Percentiles rank a stretch among this genome's conserved stretches.
Conservation (phyloP, 2,113 vertebrate genomes). For the Trochalopteron elliotii region DNA sequence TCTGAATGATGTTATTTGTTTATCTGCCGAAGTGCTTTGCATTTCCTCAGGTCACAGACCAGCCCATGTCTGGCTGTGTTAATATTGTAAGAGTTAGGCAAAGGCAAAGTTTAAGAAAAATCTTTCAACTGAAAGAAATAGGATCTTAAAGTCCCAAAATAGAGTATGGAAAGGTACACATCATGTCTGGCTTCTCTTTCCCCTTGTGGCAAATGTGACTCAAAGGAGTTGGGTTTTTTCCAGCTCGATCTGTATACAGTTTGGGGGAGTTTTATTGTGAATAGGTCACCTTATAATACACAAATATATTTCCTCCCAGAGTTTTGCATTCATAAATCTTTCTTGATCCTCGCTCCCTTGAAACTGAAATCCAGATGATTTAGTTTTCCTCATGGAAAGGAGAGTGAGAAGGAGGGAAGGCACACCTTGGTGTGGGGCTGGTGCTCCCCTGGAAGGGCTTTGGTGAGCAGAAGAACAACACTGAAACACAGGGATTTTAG, state of each 20-base stretch:
- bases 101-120: conserved; percentile 62
- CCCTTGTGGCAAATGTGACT: conserved; percentile 79
- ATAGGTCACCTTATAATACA: conserved; percentile 43
- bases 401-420: background rate
- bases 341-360: background rate
- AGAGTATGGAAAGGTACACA: conserved; percentile 79
- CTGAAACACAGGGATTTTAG: background rate
- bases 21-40: conserved; percentile 61
- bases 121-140: conserved; percentile 75
- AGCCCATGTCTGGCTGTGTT: conserved; percentile 64
- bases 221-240: conserved; percentile 75
- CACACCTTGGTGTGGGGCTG: background rate
- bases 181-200: conserved; percentile 77
- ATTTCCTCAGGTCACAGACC: conserved; percentile 64
- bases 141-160: conserved; percentile 82
- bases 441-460: background rate
- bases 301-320: conserved; percentile 25
- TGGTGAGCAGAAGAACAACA: background rate
- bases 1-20: conserved; percentile 67
- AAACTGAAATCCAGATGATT: background rate
- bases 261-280: conserved; percentile 59
- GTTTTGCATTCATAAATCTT: conserved; percentile 28
- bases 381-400: background rate
- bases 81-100: conserved; percentile 39
- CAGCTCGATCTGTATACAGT: conserved; percentile 63